Percentiles rank a stretch among this genome's conserved stretches.
These are phyloP conservation scores for Macropis europaea DNA, from an alignment of 2,888 invertebrate species.

Conservation along the genomic window DNA sequence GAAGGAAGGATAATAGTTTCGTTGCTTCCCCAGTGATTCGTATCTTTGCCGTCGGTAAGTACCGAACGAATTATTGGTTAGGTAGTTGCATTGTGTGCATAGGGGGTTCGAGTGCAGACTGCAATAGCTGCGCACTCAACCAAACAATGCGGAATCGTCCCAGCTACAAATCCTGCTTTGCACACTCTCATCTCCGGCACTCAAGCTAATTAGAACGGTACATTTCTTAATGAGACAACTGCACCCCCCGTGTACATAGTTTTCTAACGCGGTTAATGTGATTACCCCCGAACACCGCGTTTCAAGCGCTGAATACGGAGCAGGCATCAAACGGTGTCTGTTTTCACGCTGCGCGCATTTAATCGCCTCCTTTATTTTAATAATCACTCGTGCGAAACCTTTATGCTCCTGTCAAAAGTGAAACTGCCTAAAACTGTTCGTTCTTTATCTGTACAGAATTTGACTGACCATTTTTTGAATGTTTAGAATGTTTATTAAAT, in stretches of 20 bases:
- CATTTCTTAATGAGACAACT: slow-evolving; percentile 52
- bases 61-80: slow-evolving; percentile 28
- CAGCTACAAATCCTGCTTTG: slow-evolving; percentile 37
- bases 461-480: no score
- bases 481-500: no score
- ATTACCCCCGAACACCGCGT: slow-evolving; percentile 14
- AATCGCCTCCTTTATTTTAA: neutral
- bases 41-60: slow-evolving; percentile 9
- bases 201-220: slow-evolving; percentile 46
- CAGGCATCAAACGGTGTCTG: neutral
- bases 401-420: no score
- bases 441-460: no score
- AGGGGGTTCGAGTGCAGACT: slow-evolving; percentile 21
- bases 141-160: slow-evolving; percentile 45
- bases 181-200: slow-evolving; percentile 39
- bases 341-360: neutral
- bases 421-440: no score
- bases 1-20: neutral
- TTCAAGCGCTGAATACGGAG: neutral
- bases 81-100: slow-evolving; percentile 8
- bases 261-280: slow-evolving; percentile 32
- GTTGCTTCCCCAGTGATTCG: neutral
- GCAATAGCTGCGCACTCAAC: slow-evolving; percentile 25
- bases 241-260: slow-evolving; percentile 32
- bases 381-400: neutral